phyloP scores from a whole-genome alignment of 2,888 invertebrate species.

The Trypoxylon attenuatum region DNA sequence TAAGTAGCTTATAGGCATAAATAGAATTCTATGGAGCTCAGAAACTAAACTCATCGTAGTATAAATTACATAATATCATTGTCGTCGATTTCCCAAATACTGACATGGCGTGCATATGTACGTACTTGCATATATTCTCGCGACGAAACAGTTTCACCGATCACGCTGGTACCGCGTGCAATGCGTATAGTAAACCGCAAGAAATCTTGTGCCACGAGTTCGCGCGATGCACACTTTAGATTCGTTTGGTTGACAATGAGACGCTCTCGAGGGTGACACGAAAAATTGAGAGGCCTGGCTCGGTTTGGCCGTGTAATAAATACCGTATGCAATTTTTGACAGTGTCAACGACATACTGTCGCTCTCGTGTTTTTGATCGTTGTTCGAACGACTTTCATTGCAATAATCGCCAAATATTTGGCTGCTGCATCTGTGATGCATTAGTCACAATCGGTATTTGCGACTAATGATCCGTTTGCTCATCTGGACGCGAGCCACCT shows the following conservation, averaged over 20 bases:
- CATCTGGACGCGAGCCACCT: conserved; percentile 34
- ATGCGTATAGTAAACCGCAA: neutral
- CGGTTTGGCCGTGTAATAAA: neutral
- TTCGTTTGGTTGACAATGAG: neutral
- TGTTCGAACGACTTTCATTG: conserved; percentile 13
- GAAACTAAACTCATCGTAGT: no score
- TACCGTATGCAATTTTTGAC: neutral
- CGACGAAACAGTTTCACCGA: neutral
- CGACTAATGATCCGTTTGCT: conserved; percentile 14
- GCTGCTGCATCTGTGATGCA: conserved; percentile 7
- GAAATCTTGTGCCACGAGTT: neutral
- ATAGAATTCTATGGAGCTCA: no score
- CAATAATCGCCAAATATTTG: conserved; percentile 13
- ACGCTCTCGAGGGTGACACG: neutral
- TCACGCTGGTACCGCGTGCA: neutral
- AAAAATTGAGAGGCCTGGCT: neutral
- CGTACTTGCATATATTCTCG: neutral
- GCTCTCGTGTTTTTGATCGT: conserved; percentile 9
- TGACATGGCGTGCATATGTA: neutral
- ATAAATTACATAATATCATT: neutral
- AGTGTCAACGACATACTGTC: conserved; percentile 39
- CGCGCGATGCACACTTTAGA: neutral
- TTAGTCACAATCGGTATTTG: conserved; percentile 32
- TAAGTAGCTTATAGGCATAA: no score
- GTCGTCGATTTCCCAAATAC: neutral